A percentile compares a stretch with the other conserved stretches of the same genome.
Evolutionary conservation across 2,888 invertebrate species (phyloP).

Genomic region (Phengaris arion): DNA sequence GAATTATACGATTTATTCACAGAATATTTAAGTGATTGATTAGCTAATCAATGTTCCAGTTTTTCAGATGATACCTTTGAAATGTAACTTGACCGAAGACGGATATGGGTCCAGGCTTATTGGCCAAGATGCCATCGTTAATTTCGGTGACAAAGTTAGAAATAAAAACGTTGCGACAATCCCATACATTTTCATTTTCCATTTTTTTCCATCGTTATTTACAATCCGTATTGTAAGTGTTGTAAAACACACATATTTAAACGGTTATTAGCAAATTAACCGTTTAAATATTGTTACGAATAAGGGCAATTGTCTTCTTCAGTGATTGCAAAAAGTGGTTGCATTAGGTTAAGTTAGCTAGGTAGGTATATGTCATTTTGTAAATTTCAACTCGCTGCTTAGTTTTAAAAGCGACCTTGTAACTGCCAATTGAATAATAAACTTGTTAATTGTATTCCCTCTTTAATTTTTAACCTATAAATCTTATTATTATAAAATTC

Average conservation of each 20-base stretch:
- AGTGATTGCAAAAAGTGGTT: background rate
- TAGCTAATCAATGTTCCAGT: background rate
- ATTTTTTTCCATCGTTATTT: too few species aligned
- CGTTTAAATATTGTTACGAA: background rate
- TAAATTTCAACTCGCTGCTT: background rate
- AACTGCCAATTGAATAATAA: conserved; percentile 27
- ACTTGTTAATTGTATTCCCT: background rate
- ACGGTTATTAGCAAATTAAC: background rate
- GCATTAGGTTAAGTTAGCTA: conserved; percentile 1
- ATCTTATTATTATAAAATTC: too few species aligned
- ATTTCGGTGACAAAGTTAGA: background rate
- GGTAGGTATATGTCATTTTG: background rate
- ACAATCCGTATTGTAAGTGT: too few species aligned
- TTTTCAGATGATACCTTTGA: too few species aligned
- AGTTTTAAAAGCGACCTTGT: background rate
- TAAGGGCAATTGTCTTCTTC: background rate
- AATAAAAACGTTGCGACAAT: background rate
- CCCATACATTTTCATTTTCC: background rate
- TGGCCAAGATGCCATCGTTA: too few species aligned
- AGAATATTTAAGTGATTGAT: background rate
- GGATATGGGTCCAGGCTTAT: too few species aligned
- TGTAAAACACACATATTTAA: too few species aligned
- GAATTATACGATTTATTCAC: too few species aligned
- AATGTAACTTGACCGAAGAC: too few species aligned
- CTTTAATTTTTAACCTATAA: background rate